Evolutionary conservation across 2,888 invertebrate species (phyloP).

Genomic region (Zygogramma bicolorata): DNA sequence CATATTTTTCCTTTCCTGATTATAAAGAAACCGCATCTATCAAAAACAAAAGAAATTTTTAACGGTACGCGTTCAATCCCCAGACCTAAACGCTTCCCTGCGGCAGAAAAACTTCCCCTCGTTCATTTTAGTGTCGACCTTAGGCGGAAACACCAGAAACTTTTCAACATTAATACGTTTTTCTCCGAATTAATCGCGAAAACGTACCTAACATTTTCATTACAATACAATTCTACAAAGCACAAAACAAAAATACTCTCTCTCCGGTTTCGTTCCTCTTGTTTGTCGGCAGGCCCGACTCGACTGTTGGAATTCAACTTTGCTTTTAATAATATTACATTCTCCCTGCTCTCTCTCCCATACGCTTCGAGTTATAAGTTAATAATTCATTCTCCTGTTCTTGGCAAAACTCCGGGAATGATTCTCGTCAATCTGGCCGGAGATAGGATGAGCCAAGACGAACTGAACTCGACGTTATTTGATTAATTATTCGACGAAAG

Average conservation of each 20-base stretch:
- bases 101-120: neutral
- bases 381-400: conserved; percentile 24
- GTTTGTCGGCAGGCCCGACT: conserved; percentile 17
- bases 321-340: conserved; percentile 48
- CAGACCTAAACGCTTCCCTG: neutral
- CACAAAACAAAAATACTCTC: conserved; percentile 17
- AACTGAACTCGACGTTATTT: conserved; percentile 3
- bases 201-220: conserved; percentile 13
- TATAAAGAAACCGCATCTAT: neutral
- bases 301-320: conserved; percentile 41
- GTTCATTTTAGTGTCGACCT: neutral
- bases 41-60: neutral
- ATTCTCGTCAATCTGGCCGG: conserved; percentile 18
- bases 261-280: conserved; percentile 21
- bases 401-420: conserved; percentile 16
- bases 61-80: neutral
- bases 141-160: conserved; percentile 3
- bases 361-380: conserved; percentile 6
- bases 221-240: conserved; percentile 20
- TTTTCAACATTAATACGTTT: conserved; percentile 7
- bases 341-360: conserved; percentile 14
- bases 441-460: conserved; percentile 1
- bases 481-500: conserved; percentile 4
- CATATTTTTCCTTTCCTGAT: too few species aligned
- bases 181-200: conserved; percentile 2